phyloP scores from a whole-genome alignment of 2,113 vertebrate genomes.

The Phalacrocorax pelagicus region DNA sequence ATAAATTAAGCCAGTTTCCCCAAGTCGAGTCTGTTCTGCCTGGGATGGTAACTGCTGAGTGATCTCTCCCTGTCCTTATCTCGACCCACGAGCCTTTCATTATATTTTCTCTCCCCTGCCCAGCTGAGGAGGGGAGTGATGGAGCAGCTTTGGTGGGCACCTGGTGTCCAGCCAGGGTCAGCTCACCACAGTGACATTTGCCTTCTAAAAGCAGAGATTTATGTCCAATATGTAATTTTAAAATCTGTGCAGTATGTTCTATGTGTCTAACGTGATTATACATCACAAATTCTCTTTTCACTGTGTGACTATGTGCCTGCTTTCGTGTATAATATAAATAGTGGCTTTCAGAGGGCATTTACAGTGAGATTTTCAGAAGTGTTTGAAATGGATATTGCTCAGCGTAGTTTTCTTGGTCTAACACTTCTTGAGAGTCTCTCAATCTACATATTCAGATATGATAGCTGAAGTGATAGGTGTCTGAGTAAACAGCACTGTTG shows the following conservation, averaged over 20 bases:
- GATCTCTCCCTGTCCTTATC: no score
- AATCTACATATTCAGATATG: neutral
- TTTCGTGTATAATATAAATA: rapidly evolving
- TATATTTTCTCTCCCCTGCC: no score
- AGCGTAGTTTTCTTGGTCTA: neutral
- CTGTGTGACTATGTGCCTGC: neutral
- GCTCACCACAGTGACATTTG: neutral
- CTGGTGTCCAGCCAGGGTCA: no score
- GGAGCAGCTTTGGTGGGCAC: no score
- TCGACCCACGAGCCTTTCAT: no score
- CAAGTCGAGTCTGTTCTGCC: no score
- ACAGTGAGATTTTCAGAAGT: neutral
- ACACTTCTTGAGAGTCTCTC: neutral
- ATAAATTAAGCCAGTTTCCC: no score
- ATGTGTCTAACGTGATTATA: neutral
- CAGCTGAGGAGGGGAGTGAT: no score
- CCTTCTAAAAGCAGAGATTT: neutral
- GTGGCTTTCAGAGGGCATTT: neutral
- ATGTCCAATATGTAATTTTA: rapidly evolving
- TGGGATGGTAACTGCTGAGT: no score
- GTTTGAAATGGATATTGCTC: neutral
- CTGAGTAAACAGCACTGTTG: neutral
- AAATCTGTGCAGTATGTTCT: neutral
- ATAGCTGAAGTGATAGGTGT: neutral
- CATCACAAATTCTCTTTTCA: neutral